A percentile compares a stretch with the other conserved stretches of the same genome.
phyloP scores from a whole-genome alignment of 2,797 vertebrate genomes.

The Phataginus tetradactyla region DNA sequence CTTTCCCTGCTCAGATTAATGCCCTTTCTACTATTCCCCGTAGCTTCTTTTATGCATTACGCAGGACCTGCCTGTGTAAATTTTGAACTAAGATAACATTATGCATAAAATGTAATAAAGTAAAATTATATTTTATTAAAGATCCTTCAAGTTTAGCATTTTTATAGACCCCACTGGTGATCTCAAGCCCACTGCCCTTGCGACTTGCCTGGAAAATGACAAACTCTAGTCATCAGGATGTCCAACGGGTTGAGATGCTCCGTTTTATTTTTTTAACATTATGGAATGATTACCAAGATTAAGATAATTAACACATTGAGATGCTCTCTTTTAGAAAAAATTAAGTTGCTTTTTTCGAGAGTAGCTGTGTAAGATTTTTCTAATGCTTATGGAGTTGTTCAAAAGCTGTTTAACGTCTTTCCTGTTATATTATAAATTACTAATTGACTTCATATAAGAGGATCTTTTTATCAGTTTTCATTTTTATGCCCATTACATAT shows the following conservation, averaged over 20 bases:
- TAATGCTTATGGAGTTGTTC: background rate
- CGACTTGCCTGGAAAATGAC: background rate
- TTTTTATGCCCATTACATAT: background rate
- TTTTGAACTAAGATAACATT: conserved; percentile 14
- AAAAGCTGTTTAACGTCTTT: background rate
- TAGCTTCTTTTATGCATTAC: background rate
- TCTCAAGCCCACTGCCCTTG: background rate
- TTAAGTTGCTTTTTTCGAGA: background rate
- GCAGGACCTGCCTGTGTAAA: background rate
- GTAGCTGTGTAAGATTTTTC: background rate
- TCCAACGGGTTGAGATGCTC: background rate
- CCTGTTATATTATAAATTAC: background rate
- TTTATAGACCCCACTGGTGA: background rate
- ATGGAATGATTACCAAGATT: background rate
- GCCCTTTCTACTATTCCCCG: background rate
- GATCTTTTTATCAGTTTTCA: background rate
- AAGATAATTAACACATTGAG: background rate
- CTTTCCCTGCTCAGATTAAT: background rate
- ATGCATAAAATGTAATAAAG: background rate
- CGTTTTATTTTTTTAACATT: background rate
- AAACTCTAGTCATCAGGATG: background rate
- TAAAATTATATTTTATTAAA: conserved; percentile 23
- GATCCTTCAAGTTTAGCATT: background rate
- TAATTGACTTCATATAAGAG: background rate
- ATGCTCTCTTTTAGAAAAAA: background rate